Evolutionary conservation across 2,888 invertebrate genomes (phyloP).

Genomic region (Eulithis prunata): DNA sequence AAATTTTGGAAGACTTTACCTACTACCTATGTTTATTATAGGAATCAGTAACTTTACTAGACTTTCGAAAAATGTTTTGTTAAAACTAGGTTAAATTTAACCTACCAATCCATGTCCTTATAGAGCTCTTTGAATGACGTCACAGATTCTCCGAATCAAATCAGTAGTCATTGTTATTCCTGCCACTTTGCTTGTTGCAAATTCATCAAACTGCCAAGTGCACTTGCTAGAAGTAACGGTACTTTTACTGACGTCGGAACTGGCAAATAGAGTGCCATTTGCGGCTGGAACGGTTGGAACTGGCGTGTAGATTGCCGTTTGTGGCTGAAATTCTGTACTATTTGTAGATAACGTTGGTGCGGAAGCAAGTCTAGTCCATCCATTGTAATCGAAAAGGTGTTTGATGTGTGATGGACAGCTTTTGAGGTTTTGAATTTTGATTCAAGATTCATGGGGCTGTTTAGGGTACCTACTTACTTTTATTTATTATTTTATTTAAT

Average conservation of each 20-base stretch:
- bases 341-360: conserved; percentile 26
- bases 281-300: conserved; percentile 52
- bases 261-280: conserved; percentile 56
- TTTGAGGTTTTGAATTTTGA: neutral
- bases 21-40: too few species aligned
- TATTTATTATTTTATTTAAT: too few species aligned
- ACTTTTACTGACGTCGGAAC: conserved; percentile 55
- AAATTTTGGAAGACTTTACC: too few species aligned
- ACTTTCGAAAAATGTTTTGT: too few species aligned
- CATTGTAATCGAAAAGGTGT: neutral
- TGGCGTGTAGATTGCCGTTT: conserved; percentile 52
- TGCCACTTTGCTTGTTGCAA: conserved; percentile 41
- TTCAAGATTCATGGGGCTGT: too few species aligned
- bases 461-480: too few species aligned
- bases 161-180: conserved; percentile 45
- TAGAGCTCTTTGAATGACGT: conserved; percentile 16
- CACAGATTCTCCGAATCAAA: conserved; percentile 42
- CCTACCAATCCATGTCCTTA: neutral
- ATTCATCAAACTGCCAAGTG: conserved; percentile 51
- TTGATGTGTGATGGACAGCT: neutral
- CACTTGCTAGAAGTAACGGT: conserved; percentile 38
- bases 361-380: neutral
- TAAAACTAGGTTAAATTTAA: neutral
- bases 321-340: conserved; percentile 39
- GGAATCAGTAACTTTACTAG: too few species aligned